phyloP scores from a whole-genome alignment of 1,140 invertebrate species.

The Pollicipes pollicipes region DNA sequence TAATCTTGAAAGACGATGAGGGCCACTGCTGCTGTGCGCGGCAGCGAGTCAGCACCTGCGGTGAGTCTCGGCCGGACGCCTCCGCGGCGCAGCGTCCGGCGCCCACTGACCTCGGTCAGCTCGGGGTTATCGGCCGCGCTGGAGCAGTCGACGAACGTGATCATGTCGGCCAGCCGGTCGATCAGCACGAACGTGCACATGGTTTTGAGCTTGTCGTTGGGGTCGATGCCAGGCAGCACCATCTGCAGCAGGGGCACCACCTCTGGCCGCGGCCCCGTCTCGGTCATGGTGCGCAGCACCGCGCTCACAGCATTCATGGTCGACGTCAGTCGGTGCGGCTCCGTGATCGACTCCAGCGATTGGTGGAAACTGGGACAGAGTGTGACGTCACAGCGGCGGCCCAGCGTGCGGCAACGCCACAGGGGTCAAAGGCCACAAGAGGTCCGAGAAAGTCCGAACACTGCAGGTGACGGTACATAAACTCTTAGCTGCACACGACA shows the following conservation, averaged over 20 bases:
- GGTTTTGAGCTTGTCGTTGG: conserved; percentile 72
- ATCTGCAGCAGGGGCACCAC: conserved; percentile 60
- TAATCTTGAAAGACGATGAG: no score
- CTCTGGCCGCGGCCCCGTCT: conserved; percentile 56
- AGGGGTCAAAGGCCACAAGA: no score
- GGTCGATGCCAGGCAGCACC: conserved; percentile 69
- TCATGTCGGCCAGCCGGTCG: conserved; percentile 48
- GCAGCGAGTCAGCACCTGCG: no score
- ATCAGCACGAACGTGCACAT: conserved; percentile 61
- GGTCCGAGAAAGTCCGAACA: no score
- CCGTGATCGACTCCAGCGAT: conserved; percentile 63
- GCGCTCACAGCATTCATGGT: conserved; percentile 56
- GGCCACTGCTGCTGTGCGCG: no score
- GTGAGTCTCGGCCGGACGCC: no score
- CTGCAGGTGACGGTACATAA: no score
- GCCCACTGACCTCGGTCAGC: conserved; percentile 43
- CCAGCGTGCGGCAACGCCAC: no score
- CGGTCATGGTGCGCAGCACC: conserved; percentile 42
- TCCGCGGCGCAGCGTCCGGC: no score
- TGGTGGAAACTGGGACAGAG: conserved; percentile 37
- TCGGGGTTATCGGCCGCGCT: conserved; percentile 44
- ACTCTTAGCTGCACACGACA: no score
- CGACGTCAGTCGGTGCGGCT: conserved; percentile 63
- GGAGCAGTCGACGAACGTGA: conserved; percentile 71
- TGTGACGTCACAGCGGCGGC: background rate